Percentiles rank a stretch among this genome's conserved stretches.
phyloP scores from a whole-genome alignment of 2,888 invertebrate species.

The Drosophila quinaria region DNA sequence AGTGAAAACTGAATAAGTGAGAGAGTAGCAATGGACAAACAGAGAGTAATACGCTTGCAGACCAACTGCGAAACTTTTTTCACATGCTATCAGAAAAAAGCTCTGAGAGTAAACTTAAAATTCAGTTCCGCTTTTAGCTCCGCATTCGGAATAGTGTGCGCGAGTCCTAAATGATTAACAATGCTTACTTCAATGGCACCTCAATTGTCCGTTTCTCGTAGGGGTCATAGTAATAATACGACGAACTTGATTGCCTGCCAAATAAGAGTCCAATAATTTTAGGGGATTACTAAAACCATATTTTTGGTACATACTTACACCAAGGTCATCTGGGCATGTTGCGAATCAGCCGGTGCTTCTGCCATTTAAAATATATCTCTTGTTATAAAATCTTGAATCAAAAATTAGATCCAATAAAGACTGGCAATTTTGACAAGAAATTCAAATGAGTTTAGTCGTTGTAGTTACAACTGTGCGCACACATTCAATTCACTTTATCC shows the following conservation, averaged over 20 bases:
- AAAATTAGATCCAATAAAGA: conserved; percentile 8
- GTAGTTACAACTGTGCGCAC: conserved; percentile 22
- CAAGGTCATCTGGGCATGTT: conserved; percentile 8
- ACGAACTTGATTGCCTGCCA: conserved; percentile 52
- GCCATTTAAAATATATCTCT: conserved; percentile 28
- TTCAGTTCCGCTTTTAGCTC: too few species aligned
- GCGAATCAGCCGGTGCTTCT: conserved; percentile 20
- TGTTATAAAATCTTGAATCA: conserved; percentile 8
- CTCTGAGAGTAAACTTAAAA: too few species aligned
- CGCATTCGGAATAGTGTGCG: too few species aligned
- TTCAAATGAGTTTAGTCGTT: conserved; percentile 53
- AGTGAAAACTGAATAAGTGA: too few species aligned
- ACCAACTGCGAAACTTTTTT: too few species aligned
- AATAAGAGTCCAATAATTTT: background rate
- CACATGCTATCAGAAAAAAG: too few species aligned
- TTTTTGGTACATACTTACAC: conserved; percentile 44
- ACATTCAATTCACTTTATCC: conserved; percentile 73
- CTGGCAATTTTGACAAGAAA: conserved; percentile 71
- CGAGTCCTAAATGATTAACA: background rate
- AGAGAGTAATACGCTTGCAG: too few species aligned
- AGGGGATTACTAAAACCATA: background rate
- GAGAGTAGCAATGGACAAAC: too few species aligned
- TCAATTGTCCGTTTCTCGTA: conserved; percentile 67
- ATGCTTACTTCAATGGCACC: conserved; percentile 62
- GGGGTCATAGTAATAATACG: conserved; percentile 59